Evolutionary conservation across 2,888 invertebrate species (phyloP), one percentile per base, ranked within the genome.

Genomic region (Phytoseiulus persimilis): DNA sequence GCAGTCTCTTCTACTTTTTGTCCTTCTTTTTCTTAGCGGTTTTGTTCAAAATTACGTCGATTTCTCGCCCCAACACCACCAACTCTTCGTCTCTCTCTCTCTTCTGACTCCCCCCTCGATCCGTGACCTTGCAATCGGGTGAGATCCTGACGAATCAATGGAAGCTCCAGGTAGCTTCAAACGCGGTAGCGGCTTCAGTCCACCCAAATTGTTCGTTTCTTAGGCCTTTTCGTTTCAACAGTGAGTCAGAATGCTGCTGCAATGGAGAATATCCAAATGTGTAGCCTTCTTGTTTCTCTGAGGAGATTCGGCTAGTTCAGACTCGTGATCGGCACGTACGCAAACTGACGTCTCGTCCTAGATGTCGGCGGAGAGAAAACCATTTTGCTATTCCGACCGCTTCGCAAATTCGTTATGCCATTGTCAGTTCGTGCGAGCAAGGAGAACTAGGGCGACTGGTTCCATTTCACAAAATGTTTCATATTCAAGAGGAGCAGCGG

Each of bases 391-490:
- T 28, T 65, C 28, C 65, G 65, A 65, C 65, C 1, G 65, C 65
- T 65, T 65, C 65, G 65, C 65, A 28, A 65, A 65, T 65, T 65
- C 65, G 65, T 65, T 65, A 65, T 65, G 65, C 65, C 65, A 65
- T 65, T 65, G 65, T 65, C 65, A 28, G 65, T 65, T 65, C 65
- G 65, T 65, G 65, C 65, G 65, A 65, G 65, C 5, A 65, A 14
- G 65, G 65, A 3, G 65, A 65, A 65, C 65, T 23, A 65, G 65
- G 18, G 28, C 65, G 65, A 65, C 23, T 0, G 32, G 33, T 33
- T 87, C 87, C 45, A 87, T 87, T 87, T 87, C 87, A 87, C 32
- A 87, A 87, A 87, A 87, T 87, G 87, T 87, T 87, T 87, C 87
- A 87, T 87, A 87, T 87, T 87, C 87, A 87, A 33, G 87, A 39